Percentiles rank a stretch among this genome's conserved stretches.
Evolutionary conservation across 2,888 invertebrate species (phyloP).

Genomic region (Leptothorax acervorum): DNA sequence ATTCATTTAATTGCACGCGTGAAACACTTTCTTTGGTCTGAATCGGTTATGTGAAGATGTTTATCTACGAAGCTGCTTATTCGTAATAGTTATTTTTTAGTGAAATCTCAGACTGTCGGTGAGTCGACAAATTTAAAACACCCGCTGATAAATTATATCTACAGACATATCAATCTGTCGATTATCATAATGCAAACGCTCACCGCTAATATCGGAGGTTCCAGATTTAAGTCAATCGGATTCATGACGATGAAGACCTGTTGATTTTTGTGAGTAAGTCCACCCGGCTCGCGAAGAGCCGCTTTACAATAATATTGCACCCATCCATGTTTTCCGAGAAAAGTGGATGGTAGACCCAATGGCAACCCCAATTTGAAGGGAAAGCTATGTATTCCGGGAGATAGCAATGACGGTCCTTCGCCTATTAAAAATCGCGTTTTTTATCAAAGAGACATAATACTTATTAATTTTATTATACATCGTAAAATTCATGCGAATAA

Average conservation of each 20-base stretch:
- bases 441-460: neutral
- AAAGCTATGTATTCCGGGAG: conserved; percentile 97
- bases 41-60: conserved; percentile 4
- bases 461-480: neutral
- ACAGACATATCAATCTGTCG: neutral
- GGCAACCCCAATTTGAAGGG: conserved; percentile 97
- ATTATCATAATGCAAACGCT: conserved; percentile 81
- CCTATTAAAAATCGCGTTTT: conserved; percentile 86
- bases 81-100: neutral
- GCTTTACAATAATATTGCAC: conserved; percentile 98
- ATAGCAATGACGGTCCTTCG: conserved; percentile 93
- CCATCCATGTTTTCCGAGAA: conserved; percentile 97
- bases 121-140: neutral
- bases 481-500: too few relatives aligned
- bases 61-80: neutral
- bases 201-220: conserved; percentile 95
- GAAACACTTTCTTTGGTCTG: conserved; percentile 34
- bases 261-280: conserved; percentile 97
- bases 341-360: conserved; percentile 95
- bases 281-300: conserved; percentile 94
- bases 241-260: conserved; percentile 99
- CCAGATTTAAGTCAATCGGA: conserved; percentile 96
- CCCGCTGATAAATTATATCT: neutral
- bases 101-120: neutral
- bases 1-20: conserved; percentile 53